Conservation (phyloP, 2,888 invertebrate genomes). For the Drosophila koepferae region DNA sequence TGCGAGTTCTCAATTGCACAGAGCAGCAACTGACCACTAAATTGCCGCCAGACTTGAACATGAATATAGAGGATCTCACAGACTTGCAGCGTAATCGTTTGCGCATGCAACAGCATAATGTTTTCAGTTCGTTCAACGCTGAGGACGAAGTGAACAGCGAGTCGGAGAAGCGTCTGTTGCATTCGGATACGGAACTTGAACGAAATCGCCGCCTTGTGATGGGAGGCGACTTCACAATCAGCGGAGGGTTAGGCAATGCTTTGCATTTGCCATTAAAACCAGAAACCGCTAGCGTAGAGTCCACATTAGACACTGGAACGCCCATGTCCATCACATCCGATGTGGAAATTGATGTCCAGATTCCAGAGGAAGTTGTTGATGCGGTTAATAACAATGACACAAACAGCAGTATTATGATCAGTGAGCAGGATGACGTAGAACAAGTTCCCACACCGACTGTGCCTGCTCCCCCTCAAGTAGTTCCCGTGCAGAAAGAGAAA, state of each 20-base stretch:
- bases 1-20: conserved; percentile 75
- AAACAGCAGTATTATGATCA: neutral
- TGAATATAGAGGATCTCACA: conserved; percentile 74
- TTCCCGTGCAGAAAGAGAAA: neutral
- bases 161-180: conserved; percentile 54
- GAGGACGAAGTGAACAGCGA: conserved; percentile 54
- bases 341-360: conserved; percentile 37
- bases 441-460: neutral
- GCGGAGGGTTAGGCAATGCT: neutral
- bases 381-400: conserved; percentile 41
- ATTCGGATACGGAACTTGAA: conserved; percentile 22
- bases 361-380: conserved; percentile 24
- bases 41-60: conserved; percentile 64
- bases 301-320: conserved; percentile 28
- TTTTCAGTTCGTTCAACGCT: conserved; percentile 63
- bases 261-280: conserved; percentile 50
- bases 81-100: conserved; percentile 84
- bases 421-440: neutral
- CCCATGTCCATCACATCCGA: conserved; percentile 71
- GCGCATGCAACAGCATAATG: conserved; percentile 82
- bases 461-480: neutral
- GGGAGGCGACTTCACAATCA: conserved; percentile 34
- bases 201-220: conserved; percentile 34
- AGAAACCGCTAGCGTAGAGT: conserved; percentile 37
- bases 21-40: conserved; percentile 52